phyloP scores from a whole-genome alignment of 2,888 invertebrate genomes.

The Dicroscelio sp. region DNA sequence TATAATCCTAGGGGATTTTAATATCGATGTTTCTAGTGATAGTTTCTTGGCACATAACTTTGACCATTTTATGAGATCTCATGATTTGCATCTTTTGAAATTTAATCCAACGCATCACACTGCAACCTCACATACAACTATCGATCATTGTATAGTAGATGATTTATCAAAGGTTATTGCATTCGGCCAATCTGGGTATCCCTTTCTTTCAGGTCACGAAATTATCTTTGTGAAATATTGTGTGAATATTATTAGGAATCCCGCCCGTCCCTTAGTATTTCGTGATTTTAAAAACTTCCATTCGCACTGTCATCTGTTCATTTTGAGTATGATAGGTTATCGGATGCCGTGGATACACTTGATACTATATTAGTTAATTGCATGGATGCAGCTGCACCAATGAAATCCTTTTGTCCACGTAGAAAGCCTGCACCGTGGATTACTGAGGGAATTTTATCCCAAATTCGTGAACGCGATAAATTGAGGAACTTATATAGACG shows the following conservation, averaged over 20 bases:
- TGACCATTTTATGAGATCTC: neutral
- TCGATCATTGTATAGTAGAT: conserved; percentile 7
- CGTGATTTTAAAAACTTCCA: neutral
- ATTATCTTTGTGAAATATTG: too few species aligned
- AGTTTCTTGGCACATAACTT: neutral
- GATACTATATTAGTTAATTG: neutral
- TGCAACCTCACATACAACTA: neutral
- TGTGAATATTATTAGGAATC: too few species aligned
- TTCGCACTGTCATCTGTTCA: too few species aligned
- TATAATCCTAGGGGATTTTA: too few species aligned
- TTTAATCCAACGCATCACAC: conserved; percentile 23
- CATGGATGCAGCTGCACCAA: neutral
- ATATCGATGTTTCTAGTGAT: neutral
- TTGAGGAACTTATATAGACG: neutral
- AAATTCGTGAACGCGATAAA: neutral
- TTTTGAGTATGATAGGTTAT: too few species aligned
- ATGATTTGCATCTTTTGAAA: neutral
- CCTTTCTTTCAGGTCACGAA: too few species aligned
- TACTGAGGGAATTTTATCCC: neutral
- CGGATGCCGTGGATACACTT: neutral
- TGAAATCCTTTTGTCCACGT: neutral
- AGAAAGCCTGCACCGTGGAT: neutral
- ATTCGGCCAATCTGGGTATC: conserved; percentile 22
- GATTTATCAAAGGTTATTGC: neutral
- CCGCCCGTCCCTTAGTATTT: neutral